Base-by-base conservation (phyloP, 2,113 vertebrate species). In the Pollimyrus isidori region DNA sequence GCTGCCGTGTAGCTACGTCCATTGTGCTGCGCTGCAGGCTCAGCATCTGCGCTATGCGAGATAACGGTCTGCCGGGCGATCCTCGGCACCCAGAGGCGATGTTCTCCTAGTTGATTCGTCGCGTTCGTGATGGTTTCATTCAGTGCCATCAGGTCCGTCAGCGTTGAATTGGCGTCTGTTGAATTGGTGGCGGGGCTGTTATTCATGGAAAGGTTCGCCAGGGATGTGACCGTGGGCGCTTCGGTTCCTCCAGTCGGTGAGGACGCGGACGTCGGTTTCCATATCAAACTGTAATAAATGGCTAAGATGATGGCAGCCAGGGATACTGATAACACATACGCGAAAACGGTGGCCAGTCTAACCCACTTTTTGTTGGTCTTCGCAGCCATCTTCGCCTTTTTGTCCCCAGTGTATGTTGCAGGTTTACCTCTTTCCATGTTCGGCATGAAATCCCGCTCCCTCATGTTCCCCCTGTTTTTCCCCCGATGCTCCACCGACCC, bases 291-390 rank as follows among this genome's bases (percentile, higher is more conserved):
- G 95, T 99, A 99, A 93, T 99, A 99, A 94, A 99, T 97, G 87
- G 98, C 98, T 93, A 99, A 96, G 84, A 99, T 97, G 93, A 99
- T 99, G 95, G 98, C 98, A 93, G 98, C 98, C 95, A 99, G 95
- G 45, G 98, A 99, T 92, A 99, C 98, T 87, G 98, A 99, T 88
- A 99, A 95, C 83, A 99, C 98, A 94, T 99, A 99, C 56, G 98
- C 98, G 94, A 99, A 97, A 88, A 99, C 98, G 58, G 98, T 99
- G 95, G 98, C 98, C 89, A 99, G 94, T 95, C 98, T 97, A 94
- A 99, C 97, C 98, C 98, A 99, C 96, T 99, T 99, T 96, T 98
- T 98, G 96, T 99, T 99, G 92, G 98, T 99, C 95, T 99, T 99
- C 95, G 98, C 98, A 94, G 98, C 97, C 97, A 99, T 98, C 95